Percentiles rank a stretch among this genome's conserved stretches.
Conservation (phyloP, 2,797 vertebrate species). For the Siniperca scherzeri region DNA sequence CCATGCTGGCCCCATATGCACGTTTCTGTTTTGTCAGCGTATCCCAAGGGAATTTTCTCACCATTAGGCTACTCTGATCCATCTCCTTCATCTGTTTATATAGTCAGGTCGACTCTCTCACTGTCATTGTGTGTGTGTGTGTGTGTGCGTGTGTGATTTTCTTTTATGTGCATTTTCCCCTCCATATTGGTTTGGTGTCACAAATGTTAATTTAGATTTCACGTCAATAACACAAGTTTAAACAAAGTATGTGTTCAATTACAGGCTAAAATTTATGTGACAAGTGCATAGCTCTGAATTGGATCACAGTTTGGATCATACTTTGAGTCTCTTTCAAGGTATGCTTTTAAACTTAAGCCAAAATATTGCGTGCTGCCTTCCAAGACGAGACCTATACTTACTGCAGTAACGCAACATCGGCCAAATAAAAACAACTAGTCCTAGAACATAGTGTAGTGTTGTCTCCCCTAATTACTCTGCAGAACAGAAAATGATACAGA, state of each 20-base stretch:
- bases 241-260: slow-evolving; percentile 7
- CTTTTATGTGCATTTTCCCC: slow-evolving; percentile 4
- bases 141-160: slow-evolving; percentile 14
- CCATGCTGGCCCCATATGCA: slow-evolving; percentile 66
- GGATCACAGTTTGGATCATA: slow-evolving; percentile 31
- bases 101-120: slow-evolving; percentile 55
- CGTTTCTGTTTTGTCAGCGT: slow-evolving; percentile 77
- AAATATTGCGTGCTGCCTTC: slow-evolving; percentile 13
- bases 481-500: neutral
- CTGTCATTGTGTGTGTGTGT: slow-evolving; percentile 23
- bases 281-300: slow-evolving; percentile 31
- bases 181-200: slow-evolving; percentile 19
- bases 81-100: slow-evolving; percentile 66
- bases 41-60: slow-evolving; percentile 76
- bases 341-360: slow-evolving; percentile 32
- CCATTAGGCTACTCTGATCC: slow-evolving; percentile 65
- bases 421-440: neutral
- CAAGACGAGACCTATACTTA: neutral
- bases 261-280: slow-evolving; percentile 7
- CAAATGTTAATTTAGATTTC: slow-evolving; percentile 17
- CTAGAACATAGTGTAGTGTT: neutral
- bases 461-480: slow-evolving; percentile 13
- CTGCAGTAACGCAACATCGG: slow-evolving; percentile 20
- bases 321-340: neutral
- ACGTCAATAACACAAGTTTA: neutral